Percentiles rank a stretch among this genome's conserved stretches.
These are phyloP conservation scores for Cassiopea xamachana DNA, from an alignment of 30 jellyfish, hydroid and myxozoan genomes.

Conservation along the genomic window DNA sequence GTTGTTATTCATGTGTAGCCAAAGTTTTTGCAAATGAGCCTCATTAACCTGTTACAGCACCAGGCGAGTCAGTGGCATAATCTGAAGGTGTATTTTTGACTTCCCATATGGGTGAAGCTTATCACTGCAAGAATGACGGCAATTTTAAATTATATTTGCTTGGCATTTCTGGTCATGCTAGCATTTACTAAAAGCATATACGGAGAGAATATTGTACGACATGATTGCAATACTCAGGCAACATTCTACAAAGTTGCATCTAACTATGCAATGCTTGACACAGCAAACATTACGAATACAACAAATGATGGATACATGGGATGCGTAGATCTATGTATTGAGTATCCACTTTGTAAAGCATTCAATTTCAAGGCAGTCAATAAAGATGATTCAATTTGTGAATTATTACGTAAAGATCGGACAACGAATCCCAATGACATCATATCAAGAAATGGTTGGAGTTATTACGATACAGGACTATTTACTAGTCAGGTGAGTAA, in stretches of 20 bases:
- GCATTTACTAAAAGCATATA: neutral
- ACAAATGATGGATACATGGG: constrained; percentile 30
- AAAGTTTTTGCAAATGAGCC: too few species aligned
- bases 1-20: too few species aligned
- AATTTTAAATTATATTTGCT: too few species aligned
- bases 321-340: constrained; percentile 39
- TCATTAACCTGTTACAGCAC: too few species aligned
- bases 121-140: too few species aligned
- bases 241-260: constrained; percentile 53
- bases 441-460: constrained; percentile 55
- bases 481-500: constrained; percentile 29
- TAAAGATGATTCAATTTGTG: constrained; percentile 17
- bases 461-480: constrained; percentile 57
- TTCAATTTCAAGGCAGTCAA: constrained; percentile 33
- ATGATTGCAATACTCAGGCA: constrained; percentile 42
- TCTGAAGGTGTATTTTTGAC: too few species aligned
- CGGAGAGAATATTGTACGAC: constrained; percentile 45
- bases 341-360: constrained; percentile 34
- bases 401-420: constrained; percentile 40
- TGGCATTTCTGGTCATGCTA: neutral
- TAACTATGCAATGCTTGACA: constrained; percentile 20
- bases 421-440: constrained; percentile 31
- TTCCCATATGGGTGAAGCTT: too few species aligned
- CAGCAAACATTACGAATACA: neutral
- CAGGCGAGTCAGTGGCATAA: too few species aligned